Percentiles rank a stretch among this genome's conserved stretches.
Evolutionary conservation across 1,140 invertebrate species (phyloP).

Genomic region (Agraylea sexmaculata): DNA sequence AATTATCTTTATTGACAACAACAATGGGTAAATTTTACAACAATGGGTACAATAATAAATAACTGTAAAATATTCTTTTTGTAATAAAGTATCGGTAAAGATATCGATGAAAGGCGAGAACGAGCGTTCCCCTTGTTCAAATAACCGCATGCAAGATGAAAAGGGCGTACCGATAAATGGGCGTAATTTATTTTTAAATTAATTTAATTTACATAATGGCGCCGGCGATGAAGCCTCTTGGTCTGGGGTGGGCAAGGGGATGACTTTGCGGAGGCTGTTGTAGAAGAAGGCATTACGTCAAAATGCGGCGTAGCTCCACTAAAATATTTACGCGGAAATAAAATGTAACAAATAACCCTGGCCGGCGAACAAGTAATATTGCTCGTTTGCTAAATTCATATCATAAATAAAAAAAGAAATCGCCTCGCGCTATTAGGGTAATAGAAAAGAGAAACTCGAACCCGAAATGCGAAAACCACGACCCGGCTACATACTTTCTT

Average conservation of each 20-base stretch:
- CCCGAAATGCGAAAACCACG: no score
- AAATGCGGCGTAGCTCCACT: slow-evolving; percentile 9
- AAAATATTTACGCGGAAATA: slow-evolving; percentile 23
- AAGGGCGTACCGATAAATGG: slow-evolving; percentile 16
- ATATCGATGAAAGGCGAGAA: no score
- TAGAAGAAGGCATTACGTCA: not conserved
- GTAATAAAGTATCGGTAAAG: no score
- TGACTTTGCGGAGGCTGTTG: slow-evolving; percentile 4
- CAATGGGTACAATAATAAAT: no score
- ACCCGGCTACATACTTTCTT: no score
- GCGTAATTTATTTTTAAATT: slow-evolving; percentile 20
- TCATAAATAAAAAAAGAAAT: slow-evolving; percentile 23
- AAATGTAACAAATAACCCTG: slow-evolving; percentile 23
- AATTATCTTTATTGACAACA: no score
- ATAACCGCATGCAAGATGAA: no score
- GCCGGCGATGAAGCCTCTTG: no score
- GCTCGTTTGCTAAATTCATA: slow-evolving; percentile 23
- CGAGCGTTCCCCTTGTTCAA: no score
- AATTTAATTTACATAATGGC: slow-evolving; percentile 22
- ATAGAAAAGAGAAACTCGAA: slow-evolving; percentile 22
- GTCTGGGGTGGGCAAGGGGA: slow-evolving; percentile 3
- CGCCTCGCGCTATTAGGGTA: slow-evolving; percentile 22
- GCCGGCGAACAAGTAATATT: slow-evolving; percentile 23
- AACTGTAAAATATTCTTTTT: no score
- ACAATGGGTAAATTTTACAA: no score